Evolutionary conservation across 2,797 vertebrate genomes (phyloP).

Genomic region (Telmatherina bonti): DNA sequence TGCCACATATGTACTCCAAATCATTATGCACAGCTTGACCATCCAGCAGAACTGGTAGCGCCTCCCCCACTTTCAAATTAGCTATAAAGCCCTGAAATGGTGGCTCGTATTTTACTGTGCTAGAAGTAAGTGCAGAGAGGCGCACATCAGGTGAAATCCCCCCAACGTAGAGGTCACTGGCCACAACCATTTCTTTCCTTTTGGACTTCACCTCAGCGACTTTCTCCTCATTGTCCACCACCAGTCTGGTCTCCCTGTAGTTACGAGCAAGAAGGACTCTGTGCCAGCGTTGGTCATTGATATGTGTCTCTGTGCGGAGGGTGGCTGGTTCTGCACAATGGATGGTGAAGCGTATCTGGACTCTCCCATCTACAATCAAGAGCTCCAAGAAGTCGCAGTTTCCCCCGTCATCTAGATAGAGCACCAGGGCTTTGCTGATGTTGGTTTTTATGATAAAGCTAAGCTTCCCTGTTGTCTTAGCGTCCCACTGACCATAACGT

Average conservation of each 20-base stretch:
- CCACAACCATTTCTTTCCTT: slow-evolving; percentile 91
- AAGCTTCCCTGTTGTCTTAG: slow-evolving; percentile 86
- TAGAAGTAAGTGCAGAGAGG: slow-evolving; percentile 93
- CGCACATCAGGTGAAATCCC: slow-evolving; percentile 94
- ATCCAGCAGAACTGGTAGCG: slow-evolving; percentile 86
- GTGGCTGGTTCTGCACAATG: slow-evolving; percentile 92
- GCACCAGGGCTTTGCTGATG: slow-evolving; percentile 88
- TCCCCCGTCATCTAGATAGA: slow-evolving; percentile 94
- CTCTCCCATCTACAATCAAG: slow-evolving; percentile 87
- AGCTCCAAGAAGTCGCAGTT: slow-evolving; percentile 98
- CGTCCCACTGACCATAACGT: slow-evolving; percentile 92
- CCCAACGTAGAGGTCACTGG: slow-evolving; percentile 93
- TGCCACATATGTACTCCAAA: slow-evolving; percentile 84
- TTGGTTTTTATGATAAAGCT: slow-evolving; percentile 94
- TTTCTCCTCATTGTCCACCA: slow-evolving; percentile 90
- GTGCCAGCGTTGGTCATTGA: slow-evolving; percentile 93
- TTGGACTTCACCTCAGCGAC: slow-evolving; percentile 90
- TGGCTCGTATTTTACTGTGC: slow-evolving; percentile 94
- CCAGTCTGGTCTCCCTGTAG: slow-evolving; percentile 85
- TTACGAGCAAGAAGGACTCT: slow-evolving; percentile 87
- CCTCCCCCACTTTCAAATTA: slow-evolving; percentile 90
- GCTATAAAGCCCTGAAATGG: slow-evolving; percentile 91
- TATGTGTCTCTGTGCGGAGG: slow-evolving; percentile 85
- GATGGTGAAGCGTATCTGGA: slow-evolving; percentile 92
- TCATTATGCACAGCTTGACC: slow-evolving; percentile 91